Base-by-base conservation (phyloP, 2,797 vertebrate genomes). In the Scleropages formosus region DNA sequence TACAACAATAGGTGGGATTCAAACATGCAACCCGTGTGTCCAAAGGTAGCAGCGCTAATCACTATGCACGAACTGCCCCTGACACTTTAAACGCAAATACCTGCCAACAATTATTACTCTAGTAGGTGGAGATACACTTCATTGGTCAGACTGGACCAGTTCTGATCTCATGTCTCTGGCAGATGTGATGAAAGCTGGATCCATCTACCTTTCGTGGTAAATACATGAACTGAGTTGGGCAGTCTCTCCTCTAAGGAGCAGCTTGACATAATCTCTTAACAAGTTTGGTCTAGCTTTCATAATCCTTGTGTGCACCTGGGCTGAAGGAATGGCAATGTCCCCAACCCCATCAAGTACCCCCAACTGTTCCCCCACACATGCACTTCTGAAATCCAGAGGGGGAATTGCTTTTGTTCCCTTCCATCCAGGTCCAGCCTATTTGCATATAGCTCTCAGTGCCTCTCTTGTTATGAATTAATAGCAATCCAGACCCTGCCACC, bases 231-330 rank as follows among this genome's bases (percentile, higher is more conserved):
- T 18, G 18, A 26, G 63, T 8, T 56, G 18, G 18, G 53, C 12
- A 56, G 12, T 47, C 53, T 13, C 31, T 16, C 26, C 18, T 58
- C 26, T 16, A 61, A 15, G n/a, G n/a, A 24, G 61, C 26, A 20
- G 24, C 47, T 27, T 24, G 12, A 20, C 26, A 59, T 76, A 76
- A 71, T 71, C 75, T 70, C 44, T 39, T 71, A 63, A 76, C 66
- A 56, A 62, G 66, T 66, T n/a, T 51, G 61, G 22, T 77, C 76
- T 77, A 31, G 70, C 70, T 68, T 77, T 60, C 24, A 61, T 77
- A 77, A 77, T 76, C 44, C 75, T 24, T 31, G 39, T 39, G 31
- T 39, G 18, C 27, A n/a, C 16, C n/a, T 72, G 13, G n/a, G 39
- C 46, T 72, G 62, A 11, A 63, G 60, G 63, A 62, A n/a, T 1